phyloP scores from a whole-genome alignment of 2,797 vertebrate species.

The Lepus oiostolus region DNA sequence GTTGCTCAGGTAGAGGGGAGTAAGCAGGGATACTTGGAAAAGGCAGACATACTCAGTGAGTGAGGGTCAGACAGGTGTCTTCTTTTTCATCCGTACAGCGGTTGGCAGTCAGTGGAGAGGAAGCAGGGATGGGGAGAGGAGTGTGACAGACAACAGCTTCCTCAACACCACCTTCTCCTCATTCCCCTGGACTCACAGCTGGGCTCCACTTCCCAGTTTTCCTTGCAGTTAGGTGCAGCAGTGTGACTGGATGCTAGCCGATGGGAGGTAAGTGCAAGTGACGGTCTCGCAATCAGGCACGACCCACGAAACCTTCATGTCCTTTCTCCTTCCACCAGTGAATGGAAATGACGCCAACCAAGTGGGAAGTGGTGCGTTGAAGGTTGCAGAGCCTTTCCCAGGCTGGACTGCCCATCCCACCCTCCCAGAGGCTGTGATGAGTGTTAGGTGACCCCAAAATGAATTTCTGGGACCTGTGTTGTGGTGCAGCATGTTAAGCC shows the following conservation, averaged over 20 bases:
- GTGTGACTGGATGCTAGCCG: not conserved
- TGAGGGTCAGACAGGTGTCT: not conserved
- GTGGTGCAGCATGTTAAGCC: no score
- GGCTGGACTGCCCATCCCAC: not conserved
- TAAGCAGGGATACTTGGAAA: not conserved
- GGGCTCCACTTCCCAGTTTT: not conserved
- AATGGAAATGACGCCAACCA: not conserved
- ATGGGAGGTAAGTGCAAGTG: not conserved
- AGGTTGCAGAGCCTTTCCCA: not conserved
- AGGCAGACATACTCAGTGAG: no score
- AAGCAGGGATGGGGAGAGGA: not conserved
- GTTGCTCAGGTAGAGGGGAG: not conserved
- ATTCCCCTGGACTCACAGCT: not conserved
- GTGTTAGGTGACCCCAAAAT: not conserved
- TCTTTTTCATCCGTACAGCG: not conserved
- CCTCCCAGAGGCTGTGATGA: not conserved
- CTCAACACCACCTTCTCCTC: not conserved
- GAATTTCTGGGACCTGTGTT: not conserved
- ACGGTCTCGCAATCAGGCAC: not conserved
- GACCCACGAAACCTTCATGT: not conserved
- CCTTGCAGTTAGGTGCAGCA: not conserved
- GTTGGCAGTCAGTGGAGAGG: not conserved
- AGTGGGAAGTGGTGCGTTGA: not conserved
- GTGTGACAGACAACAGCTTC: not conserved
- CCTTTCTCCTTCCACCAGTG: not conserved